A percentile compares a stretch with the other conserved stretches of the same genome.
phyloP scores from a whole-genome alignment of 2,888 invertebrate species.

The Agriotes lineatus region DNA sequence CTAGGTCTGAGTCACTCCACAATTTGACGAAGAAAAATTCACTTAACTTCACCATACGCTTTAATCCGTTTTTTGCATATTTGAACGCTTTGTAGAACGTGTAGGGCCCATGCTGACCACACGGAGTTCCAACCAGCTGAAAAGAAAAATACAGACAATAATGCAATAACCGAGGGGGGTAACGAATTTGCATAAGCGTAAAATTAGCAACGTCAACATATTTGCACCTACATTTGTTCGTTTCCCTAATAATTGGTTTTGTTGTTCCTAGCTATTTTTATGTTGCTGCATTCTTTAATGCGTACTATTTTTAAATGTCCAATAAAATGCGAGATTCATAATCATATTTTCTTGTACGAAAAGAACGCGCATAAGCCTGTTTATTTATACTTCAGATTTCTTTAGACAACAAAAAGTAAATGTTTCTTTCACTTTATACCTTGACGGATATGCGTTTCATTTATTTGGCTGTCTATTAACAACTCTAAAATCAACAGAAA shows the following conservation, averaged over 20 bases:
- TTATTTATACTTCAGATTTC: constrained; percentile 12
- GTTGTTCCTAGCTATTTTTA: constrained; percentile 1
- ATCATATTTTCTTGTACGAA: constrained; percentile 17
- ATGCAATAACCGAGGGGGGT: not conserved
- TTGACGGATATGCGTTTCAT: constrained; percentile 2
- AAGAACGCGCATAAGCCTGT: constrained; percentile 24
- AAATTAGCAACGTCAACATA: not conserved
- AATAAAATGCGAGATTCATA: constrained; percentile 18
- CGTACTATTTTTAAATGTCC: constrained; percentile 17
- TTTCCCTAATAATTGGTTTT: not conserved
- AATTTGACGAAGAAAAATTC: constrained; percentile 93
- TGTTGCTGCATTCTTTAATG: constrained; percentile 10
- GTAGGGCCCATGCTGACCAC: constrained; percentile 90
- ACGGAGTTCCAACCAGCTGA: constrained; percentile 87
- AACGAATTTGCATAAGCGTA: not conserved
- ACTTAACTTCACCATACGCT: constrained; percentile 80
- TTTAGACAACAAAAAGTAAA: constrained; percentile 24
- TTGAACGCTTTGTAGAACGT: constrained; percentile 91
- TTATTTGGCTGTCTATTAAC: not conserved
- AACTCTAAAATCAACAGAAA: not conserved
- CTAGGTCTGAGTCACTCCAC: constrained; percentile 86
- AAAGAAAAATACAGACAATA: constrained; percentile 34
- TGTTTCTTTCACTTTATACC: constrained; percentile 24
- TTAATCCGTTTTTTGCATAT: constrained; percentile 70
- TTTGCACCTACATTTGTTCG: not conserved